phyloP scores from a whole-genome alignment of 2,797 vertebrate genomes.

The Siniperca obscura region DNA sequence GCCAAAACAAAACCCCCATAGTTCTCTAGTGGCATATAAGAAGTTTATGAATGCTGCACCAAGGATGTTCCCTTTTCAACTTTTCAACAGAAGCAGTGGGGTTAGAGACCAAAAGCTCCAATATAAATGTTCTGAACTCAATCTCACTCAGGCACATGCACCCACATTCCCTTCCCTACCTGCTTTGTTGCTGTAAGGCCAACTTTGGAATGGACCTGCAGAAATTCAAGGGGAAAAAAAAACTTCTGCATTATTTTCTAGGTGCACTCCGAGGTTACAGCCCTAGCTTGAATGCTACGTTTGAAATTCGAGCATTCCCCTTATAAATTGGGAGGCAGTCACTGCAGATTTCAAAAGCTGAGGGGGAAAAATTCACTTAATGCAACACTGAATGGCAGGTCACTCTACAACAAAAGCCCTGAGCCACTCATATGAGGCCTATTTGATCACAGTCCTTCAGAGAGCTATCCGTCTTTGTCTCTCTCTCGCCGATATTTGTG shows the following conservation, averaged over 20 bases:
- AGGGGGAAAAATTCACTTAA: constrained; percentile 66
- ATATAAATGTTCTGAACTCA: constrained; percentile 81
- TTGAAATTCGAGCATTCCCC: constrained; percentile 69
- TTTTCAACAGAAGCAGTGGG: constrained; percentile 73
- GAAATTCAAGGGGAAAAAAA: constrained; percentile 56
- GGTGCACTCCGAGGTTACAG: constrained; percentile 76
- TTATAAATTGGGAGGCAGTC: constrained; percentile 69
- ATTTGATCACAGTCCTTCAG: constrained; percentile 79
- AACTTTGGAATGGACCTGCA: constrained; percentile 75
- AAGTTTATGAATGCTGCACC: constrained; percentile 78
- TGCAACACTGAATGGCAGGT: constrained; percentile 77
- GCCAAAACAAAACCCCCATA: constrained; percentile 66
- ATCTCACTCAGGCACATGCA: constrained; percentile 69
- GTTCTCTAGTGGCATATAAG: constrained; percentile 73
- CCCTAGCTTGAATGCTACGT: constrained; percentile 68
- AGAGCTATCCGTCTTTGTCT: constrained; percentile 69
- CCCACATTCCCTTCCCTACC: constrained; percentile 64
- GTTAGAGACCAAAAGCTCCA: constrained; percentile 77
- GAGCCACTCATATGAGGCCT: constrained; percentile 68
- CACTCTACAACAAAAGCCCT: constrained; percentile 75
- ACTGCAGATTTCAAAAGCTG: constrained; percentile 73
- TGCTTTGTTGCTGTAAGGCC: constrained; percentile 74
- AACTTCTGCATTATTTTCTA: constrained; percentile 74
- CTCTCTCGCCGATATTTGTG: constrained; percentile 57
- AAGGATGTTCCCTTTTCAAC: constrained; percentile 80